These are phyloP conservation scores for Entomobrya multifasciata DNA, from an alignment of 2,888 invertebrate genomes.

Conservation along the genomic window DNA sequence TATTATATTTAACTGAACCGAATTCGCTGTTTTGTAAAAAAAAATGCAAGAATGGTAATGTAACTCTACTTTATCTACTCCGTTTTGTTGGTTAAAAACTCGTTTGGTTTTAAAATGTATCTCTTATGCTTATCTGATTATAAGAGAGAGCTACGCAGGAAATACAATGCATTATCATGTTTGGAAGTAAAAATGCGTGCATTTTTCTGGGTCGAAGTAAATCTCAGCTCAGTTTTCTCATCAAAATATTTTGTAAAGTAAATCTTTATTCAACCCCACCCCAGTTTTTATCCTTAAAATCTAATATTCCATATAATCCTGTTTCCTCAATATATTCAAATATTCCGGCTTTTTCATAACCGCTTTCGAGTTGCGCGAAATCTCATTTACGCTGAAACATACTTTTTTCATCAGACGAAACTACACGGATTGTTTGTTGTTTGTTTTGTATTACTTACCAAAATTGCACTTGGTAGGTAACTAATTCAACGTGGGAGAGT, in stretches of 20 bases:
- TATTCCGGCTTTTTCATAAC: not conserved
- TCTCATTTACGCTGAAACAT: not conserved
- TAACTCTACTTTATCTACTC: not conserved
- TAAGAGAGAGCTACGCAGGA: no score
- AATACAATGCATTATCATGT: no score
- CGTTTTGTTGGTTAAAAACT: not conserved
- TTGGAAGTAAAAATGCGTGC: no score
- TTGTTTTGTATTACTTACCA: no score
- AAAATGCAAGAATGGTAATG: not conserved
- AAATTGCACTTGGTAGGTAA: no score
- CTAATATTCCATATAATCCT: constrained; percentile 49
- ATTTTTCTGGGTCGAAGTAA: no score
- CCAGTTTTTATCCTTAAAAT: constrained; percentile 52
- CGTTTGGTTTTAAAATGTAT: not conserved
- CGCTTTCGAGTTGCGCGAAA: not conserved
- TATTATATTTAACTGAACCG: no score
- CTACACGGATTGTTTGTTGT: not conserved
- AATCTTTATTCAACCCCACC: constrained; percentile 46
- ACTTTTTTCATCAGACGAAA: not conserved
- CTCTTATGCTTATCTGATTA: not conserved
- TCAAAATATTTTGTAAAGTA: constrained; percentile 31
- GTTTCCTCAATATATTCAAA: constrained; percentile 10
- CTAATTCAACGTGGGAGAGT: no score
- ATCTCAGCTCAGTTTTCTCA: no score
- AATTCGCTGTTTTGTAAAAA: not conserved